Base-by-base conservation (phyloP, 2,888 invertebrate genomes). In the Tinea semifulvella region DNA sequence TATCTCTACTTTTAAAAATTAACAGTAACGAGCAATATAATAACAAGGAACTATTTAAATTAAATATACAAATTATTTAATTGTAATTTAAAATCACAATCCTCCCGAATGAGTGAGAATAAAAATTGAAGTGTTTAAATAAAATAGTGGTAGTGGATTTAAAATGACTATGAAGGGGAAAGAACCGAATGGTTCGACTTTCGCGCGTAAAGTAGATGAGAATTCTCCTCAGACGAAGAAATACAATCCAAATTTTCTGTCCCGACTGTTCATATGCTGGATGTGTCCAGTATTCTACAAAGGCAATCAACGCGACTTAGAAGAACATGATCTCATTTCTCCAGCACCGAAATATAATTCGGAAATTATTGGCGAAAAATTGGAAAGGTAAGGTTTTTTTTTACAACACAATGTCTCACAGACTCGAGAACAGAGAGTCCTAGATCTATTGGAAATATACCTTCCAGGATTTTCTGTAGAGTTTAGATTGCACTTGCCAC, bases 301-400 rank as follows among this genome's bases (percentile, higher is more conserved):
- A 52, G 88, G 88, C 3, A 79, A 81, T 46, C 76, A 61, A 55
- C 73, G 83, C 50, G 85, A 86, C 48, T 69, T 92, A 8, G 85
- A 84, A 53, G 80, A 88, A 43, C 70, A 79, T 6, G 91, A 92
- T 65, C 72, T 92, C 17, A 86, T 88, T 19, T 83, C 86, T 54
- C 83, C 85, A 0, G 69, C 86, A 6, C 79, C 84, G 43, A 75
- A 80, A 49, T 91, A 89, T 55, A 70, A 79, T 48, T 87, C 88
- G 0, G 74, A 82, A 35, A 56, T 55, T 48, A 72, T 88, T 35
- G 88, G 88, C n/a, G 75, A 84, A 25, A 77, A 71, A 57, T 67
- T 88, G 25, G 83, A 87, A 60, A 74, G 61, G 86, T 85, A 68
- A 65, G 63, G n/a, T n/a, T n/a, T n/a, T n/a, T n/a, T n/a, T n/a